phyloP scores from a whole-genome alignment of 2,113 vertebrate species.

The Grammatotria lemairii region DNA sequence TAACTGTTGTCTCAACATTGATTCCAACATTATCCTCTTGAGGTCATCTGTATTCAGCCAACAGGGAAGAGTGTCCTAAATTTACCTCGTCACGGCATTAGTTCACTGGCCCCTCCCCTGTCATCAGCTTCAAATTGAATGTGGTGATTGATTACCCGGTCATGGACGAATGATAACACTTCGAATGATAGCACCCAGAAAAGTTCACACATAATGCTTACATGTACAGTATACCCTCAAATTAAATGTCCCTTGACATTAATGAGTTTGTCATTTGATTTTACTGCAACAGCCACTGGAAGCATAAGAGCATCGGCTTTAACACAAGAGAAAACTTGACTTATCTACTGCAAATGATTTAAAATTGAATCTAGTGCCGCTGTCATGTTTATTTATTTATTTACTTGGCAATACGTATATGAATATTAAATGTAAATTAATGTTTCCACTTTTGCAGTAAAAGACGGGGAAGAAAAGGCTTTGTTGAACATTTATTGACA shows the following conservation, averaged over 20 bases:
- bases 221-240: slow-evolving; percentile 3
- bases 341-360: not conserved
- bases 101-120: slow-evolving; percentile 7
- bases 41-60: slow-evolving; percentile 51
- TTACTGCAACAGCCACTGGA: not conserved
- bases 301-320: not conserved
- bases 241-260: slow-evolving; percentile 2
- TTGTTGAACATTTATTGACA: slow-evolving; percentile 63
- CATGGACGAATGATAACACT: slow-evolving; percentile 41
- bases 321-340: not conserved
- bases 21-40: slow-evolving; percentile 45
- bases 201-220: slow-evolving; percentile 6
- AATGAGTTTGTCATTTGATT: not conserved
- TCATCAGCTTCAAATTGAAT: slow-evolving; percentile 43
- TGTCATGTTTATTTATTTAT: slow-evolving; percentile 16
- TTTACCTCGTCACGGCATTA: slow-evolving; percentile 28
- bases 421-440: slow-evolving; percentile 29
- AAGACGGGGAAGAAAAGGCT: slow-evolving; percentile 11
- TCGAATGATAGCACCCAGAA: not conserved
- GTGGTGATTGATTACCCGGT: slow-evolving; percentile 52
- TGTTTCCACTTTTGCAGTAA: slow-evolving; percentile 6
- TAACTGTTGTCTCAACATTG: slow-evolving; percentile 51
- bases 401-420: slow-evolving; percentile 9
- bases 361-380: not conserved
- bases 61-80: slow-evolving; percentile 25